phyloP scores from a whole-genome alignment of 2,888 invertebrate genomes.

The Drosophila nigritarsus region DNA sequence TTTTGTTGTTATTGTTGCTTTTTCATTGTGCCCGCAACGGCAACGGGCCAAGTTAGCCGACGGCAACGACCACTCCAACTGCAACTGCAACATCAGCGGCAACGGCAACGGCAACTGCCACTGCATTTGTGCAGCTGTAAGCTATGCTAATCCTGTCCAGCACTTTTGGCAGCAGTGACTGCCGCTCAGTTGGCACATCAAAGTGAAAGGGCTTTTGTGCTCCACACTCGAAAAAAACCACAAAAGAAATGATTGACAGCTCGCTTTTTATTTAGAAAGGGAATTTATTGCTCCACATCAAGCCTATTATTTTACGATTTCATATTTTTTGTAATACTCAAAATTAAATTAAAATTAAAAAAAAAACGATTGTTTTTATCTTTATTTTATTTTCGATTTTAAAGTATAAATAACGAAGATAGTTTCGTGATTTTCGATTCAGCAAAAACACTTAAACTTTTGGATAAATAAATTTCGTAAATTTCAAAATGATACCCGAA shows the following conservation, averaged over 20 bases:
- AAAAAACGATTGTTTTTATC: background rate
- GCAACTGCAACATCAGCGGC: conserved; percentile 5
- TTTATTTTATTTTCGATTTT: background rate
- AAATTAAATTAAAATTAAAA: background rate
- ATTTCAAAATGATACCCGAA: background rate
- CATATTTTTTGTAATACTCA: background rate
- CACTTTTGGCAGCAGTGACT: conserved; percentile 74
- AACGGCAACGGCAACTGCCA: conserved; percentile 25
- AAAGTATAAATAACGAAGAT: background rate
- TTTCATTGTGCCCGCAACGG: conserved; percentile 56
- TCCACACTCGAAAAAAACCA: conserved; percentile 13
- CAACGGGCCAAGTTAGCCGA: conserved; percentile 9
- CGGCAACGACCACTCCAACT: conserved; percentile 14
- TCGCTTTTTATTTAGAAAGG: background rate
- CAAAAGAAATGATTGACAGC: background rate
- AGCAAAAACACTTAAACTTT: background rate
- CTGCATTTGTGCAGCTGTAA: conserved; percentile 58
- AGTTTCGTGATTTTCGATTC: background rate
- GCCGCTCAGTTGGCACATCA: conserved; percentile 56
- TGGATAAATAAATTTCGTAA: background rate
- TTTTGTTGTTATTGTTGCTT: conserved; percentile 37
- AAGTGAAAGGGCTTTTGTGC: conserved; percentile 74
- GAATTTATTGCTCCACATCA: background rate
- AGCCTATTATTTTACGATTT: background rate
- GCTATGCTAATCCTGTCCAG: conserved; percentile 68